phyloP scores from a whole-genome alignment of 2,888 invertebrate species.

The Drosophila lacicola region DNA sequence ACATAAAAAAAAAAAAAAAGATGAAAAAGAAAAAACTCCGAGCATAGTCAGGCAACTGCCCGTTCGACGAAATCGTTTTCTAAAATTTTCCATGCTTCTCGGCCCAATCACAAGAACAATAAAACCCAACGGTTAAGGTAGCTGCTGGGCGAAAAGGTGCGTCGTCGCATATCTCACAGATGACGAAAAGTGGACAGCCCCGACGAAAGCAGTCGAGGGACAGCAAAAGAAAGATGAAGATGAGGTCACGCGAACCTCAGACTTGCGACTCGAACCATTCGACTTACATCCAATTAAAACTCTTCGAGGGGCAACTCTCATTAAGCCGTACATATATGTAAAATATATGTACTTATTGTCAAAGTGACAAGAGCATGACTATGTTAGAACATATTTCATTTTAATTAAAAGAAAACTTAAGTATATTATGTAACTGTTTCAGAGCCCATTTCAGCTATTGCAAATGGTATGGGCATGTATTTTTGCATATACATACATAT shows the following conservation, averaged over 20 bases:
- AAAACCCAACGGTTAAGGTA: constrained; percentile 21
- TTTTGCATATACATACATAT: no score
- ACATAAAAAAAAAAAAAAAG: neutral
- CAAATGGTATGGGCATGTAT: no score
- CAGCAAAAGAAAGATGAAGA: constrained; percentile 10
- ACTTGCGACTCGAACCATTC: constrained; percentile 23
- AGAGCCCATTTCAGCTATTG: neutral
- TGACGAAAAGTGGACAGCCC: neutral
- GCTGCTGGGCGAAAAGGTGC: constrained; percentile 23
- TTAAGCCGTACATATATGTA: constrained; percentile 12
- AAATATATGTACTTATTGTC: neutral
- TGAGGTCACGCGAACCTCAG: constrained; percentile 32
- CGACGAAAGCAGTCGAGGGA: constrained; percentile 3
- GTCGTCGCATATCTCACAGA: constrained; percentile 15
- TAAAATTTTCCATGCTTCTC: constrained; percentile 54
- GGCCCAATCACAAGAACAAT: constrained; percentile 4
- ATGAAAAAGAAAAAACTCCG: neutral
- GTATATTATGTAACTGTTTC: neutral
- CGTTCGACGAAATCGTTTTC: constrained; percentile 8
- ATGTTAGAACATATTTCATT: no score
- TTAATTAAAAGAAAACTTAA: no score
- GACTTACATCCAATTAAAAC: constrained; percentile 49
- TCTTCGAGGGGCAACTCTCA: constrained; percentile 20
- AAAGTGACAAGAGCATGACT: neutral
- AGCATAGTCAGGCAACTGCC: constrained; percentile 38